Evolutionary conservation across 2,113 vertebrate species (phyloP), one percentile per base, ranked within the genome.

Genomic region (Siphamia tubifer): DNA sequence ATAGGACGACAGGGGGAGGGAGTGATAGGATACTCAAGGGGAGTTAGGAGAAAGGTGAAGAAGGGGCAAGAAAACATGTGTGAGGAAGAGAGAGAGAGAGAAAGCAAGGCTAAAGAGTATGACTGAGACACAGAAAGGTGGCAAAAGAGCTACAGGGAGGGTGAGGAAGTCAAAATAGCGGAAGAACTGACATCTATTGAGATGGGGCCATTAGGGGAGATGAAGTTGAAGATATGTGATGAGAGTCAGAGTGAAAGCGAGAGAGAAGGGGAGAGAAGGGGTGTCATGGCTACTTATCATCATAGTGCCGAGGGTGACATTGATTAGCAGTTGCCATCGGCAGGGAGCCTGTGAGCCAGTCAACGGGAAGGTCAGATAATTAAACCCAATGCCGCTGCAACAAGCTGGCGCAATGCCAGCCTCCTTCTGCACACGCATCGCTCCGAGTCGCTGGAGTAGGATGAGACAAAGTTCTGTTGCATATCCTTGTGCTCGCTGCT

Each of bases 311-410:
- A 72, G 73, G 74, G 76, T 79, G 79, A 87, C 86, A 88, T 84
- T 86, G 82, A 87, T 91, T 87, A 83, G 71, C 74, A 24, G 53
- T 85, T 43, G 57, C 63, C 62, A 64, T 70, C 68, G 35, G 64
- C 72, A 15, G 73, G 83, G 71, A 76, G 64, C 56, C 60, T 51
- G 28, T 55, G 63, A 74, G 77, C 58, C 39, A 68, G 78, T 49
- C 21, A 19, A 63, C 60, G 36, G 40, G 62, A 89, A 85, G 87
- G 83, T 86, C 78, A 70, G 67, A 66, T 88, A 86, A 89, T 90
- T 91, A 91, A 89, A 85, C 76, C 80, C 69, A 82, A 69, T 3
- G 36, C 53, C 39, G 67, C 67, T 38, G 79, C 82, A 64, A 79
- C 57, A 75, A 64, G 70, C 68, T 87, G 85, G 83, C 68, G 21